These are phyloP conservation scores for Centruroides sculpturatus DNA, from an alignment of 1,140 invertebrate genomes.

Conservation along the genomic window DNA sequence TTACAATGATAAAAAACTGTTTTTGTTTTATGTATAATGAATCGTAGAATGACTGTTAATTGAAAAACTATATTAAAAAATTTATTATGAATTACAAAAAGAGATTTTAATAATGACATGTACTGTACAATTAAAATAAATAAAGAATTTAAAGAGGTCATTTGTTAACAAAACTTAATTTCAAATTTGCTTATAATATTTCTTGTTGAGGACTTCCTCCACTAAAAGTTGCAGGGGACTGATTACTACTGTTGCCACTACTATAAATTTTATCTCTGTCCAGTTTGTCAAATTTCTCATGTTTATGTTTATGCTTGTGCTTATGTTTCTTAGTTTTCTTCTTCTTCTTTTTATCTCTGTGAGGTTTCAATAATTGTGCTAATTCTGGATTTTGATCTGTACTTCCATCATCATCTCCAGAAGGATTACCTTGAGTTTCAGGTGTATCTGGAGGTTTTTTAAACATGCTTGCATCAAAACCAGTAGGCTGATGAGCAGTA, in stretches of 20 bases:
- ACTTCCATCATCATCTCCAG: neutral
- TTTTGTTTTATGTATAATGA: too few relatives aligned
- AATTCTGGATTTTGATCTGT: neutral
- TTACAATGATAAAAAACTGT: too few relatives aligned
- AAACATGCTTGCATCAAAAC: slow-evolving; percentile 18
- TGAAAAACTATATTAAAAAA: too few relatives aligned
- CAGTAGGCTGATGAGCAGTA: slow-evolving; percentile 7
- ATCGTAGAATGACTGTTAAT: too few relatives aligned
- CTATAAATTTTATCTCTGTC: slow-evolving; percentile 11
- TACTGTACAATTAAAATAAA: too few relatives aligned
- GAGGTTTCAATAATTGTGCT: slow-evolving; percentile 1
- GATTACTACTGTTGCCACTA: slow-evolving; percentile 16
- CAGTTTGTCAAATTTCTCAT: slow-evolving; percentile 21
- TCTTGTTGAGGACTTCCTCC: slow-evolving; percentile 11
- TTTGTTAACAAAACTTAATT: too few relatives aligned
- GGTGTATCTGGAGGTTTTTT: slow-evolving; percentile 4
- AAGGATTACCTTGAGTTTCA: slow-evolving; percentile 18
- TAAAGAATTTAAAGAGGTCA: too few relatives aligned
- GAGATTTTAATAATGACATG: too few relatives aligned
- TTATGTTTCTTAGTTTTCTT: slow-evolving; percentile 32
- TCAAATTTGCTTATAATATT: slow-evolving; percentile 2
- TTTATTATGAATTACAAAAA: too few relatives aligned
- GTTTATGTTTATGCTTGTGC: slow-evolving; percentile 26
- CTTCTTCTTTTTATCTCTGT: slow-evolving; percentile 42
- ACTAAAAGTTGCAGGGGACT: slow-evolving; percentile 14